A percentile compares a stretch with the other conserved stretches of the same genome.
phyloP scores from a whole-genome alignment of 2,888 invertebrate species.

The Acronicta leporina region DNA sequence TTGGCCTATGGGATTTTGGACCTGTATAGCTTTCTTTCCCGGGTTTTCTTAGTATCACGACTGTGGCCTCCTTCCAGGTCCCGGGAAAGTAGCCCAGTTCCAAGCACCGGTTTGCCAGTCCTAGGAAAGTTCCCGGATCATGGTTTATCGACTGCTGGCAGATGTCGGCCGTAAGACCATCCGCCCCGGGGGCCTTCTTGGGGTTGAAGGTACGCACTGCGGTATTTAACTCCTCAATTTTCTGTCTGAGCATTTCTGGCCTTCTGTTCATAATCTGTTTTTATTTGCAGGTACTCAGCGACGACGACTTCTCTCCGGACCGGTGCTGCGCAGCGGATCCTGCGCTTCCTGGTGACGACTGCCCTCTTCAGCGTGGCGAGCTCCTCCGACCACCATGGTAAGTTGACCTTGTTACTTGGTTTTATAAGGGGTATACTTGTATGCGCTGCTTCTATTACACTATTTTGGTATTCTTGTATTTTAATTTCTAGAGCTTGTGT shows the following conservation, averaged over 20 bases:
- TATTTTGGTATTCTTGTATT: neutral
- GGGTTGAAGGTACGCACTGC: conserved; percentile 5
- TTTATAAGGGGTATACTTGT: too few relatives aligned
- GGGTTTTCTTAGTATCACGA: conserved; percentile 4
- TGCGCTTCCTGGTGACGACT: conserved; percentile 14
- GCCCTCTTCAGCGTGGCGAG: conserved; percentile 26
- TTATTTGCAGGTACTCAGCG: conserved; percentile 30
- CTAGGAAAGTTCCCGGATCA: neutral
- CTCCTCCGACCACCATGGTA: conserved; percentile 46
- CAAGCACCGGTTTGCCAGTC: conserved; percentile 2
- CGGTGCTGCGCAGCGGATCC: conserved; percentile 2
- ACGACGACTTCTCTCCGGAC: conserved; percentile 18
- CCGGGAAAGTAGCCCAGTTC: conserved; percentile 2
- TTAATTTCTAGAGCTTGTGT: too few relatives aligned
- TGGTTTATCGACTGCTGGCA: neutral
- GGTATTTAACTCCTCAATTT: conserved; percentile 13
- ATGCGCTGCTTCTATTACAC: too few relatives aligned
- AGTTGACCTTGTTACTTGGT: too few relatives aligned
- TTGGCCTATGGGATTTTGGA: conserved; percentile 14
- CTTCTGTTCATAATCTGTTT: neutral
- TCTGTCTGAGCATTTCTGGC: neutral
- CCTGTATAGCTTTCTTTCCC: conserved; percentile 8
- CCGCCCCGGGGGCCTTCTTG: conserved; percentile 16
- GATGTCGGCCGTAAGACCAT: conserved; percentile 16
- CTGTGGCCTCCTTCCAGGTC: neutral